A percentile compares a stretch with the other conserved stretches of the same genome.
Conservation (phyloP, 2,113 vertebrate species). For the Hydrochoerus hydrochaeris region DNA sequence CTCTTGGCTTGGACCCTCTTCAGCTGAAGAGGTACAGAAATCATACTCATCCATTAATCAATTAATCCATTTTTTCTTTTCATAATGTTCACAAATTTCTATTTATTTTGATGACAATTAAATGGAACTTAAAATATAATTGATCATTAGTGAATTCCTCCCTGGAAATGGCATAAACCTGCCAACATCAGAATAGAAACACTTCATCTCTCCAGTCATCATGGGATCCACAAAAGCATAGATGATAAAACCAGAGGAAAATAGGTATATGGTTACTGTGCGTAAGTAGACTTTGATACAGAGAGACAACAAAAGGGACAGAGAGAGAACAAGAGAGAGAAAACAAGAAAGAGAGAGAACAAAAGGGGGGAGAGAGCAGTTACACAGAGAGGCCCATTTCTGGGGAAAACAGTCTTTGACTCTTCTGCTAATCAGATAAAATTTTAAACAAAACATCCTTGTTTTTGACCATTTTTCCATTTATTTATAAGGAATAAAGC, state of each 20-base stretch:
- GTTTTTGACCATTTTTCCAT: slow-evolving; percentile 26
- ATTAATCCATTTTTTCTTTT: background rate
- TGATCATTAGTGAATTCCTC: background rate
- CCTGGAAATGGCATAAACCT: background rate
- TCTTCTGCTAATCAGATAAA: background rate
- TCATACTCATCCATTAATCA: background rate
- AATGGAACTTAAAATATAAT: background rate
- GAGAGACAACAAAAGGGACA: too few relatives aligned
- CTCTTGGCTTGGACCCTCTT: background rate
- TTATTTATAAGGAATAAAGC: slow-evolving; percentile 69
- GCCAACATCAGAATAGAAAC: background rate
- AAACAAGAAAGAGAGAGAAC: background rate
- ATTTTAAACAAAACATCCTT: background rate
- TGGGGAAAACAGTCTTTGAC: background rate
- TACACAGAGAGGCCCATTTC: background rate
- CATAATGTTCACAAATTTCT: background rate
- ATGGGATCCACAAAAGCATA: background rate
- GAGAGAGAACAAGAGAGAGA: background rate
- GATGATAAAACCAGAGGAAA: background rate
- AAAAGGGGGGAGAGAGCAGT: background rate
- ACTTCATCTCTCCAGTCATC: background rate
- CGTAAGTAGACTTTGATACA: background rate
- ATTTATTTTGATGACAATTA: background rate
- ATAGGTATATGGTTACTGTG: background rate
- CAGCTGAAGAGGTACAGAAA: background rate